Evolutionary conservation across 2,797 vertebrate genomes (phyloP).

Genomic region (Astyanax mexicanus): DNA sequence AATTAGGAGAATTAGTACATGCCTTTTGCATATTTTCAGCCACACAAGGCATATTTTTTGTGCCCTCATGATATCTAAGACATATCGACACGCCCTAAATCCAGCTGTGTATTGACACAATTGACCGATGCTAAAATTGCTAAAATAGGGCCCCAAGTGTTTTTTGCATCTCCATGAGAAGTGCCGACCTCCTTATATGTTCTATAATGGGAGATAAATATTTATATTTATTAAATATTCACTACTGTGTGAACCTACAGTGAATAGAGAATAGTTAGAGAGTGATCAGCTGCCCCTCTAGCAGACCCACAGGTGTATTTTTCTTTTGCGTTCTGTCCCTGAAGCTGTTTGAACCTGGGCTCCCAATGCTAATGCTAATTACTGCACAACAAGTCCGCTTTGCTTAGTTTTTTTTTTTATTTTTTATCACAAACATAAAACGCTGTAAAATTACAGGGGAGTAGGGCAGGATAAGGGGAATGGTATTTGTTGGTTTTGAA

Average conservation of each 20-base stretch:
- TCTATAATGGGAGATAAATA: constrained; percentile 9
- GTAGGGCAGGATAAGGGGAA: constrained; percentile 64
- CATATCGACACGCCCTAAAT: too few species aligned
- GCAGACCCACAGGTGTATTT: constrained; percentile 2
- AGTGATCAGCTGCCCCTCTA: neutral
- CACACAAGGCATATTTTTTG: too few species aligned
- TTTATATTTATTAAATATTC: too few species aligned
- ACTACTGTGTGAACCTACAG: neutral
- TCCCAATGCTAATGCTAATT: constrained; percentile 18
- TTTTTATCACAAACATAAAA: constrained; percentile 67
- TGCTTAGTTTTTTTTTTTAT: too few species aligned
- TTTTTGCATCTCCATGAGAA: too few species aligned
- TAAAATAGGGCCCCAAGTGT: too few species aligned
- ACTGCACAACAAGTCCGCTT: constrained; percentile 16
- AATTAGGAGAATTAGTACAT: too few species aligned
- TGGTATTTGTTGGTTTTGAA: constrained; percentile 65
- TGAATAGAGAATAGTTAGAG: constrained; percentile 7
- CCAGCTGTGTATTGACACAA: too few species aligned
- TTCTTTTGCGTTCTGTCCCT: neutral
- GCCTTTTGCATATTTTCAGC: too few species aligned
- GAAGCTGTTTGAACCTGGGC: neutral
- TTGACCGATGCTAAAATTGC: too few species aligned
- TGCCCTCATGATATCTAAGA: too few species aligned
- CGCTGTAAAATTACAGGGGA: constrained; percentile 56
- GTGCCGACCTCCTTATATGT: too few species aligned